A percentile compares a stretch with the other conserved stretches of the same genome.
Conservation (phyloP, 2,888 invertebrate genomes). For the Epistrophella euchroma region DNA sequence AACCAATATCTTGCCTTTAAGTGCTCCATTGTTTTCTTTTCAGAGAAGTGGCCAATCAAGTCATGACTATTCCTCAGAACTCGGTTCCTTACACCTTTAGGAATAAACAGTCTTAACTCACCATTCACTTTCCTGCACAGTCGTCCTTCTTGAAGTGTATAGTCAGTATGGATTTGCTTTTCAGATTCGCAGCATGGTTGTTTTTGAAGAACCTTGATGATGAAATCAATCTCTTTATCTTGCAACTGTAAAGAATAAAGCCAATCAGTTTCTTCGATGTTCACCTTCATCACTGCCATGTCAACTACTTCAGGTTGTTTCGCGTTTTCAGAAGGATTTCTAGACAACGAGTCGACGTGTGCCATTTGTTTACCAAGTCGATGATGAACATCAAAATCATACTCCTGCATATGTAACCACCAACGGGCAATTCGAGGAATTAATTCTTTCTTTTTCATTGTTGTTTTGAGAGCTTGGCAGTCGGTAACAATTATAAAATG, state of each 20-base stretch:
- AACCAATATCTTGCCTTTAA: neutral
- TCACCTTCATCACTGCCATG: too few relatives aligned
- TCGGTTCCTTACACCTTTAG: neutral
- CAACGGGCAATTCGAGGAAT: too few relatives aligned
- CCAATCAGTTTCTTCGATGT: neutral
- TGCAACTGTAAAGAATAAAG: slow-evolving; percentile 1
- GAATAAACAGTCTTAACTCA: neutral
- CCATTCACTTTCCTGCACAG: neutral
- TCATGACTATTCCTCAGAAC: neutral
- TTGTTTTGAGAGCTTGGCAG: slow-evolving; percentile 56
- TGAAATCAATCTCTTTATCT: slow-evolving; percentile 1
- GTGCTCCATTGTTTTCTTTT: neutral
- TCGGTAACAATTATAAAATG: slow-evolving; percentile 52
- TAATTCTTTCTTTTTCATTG: slow-evolving; percentile 56
- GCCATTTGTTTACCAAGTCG: neutral
- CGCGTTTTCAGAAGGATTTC: neutral
- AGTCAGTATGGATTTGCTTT: neutral
- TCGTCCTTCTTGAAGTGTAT: too few relatives aligned
- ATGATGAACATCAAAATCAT: neutral
- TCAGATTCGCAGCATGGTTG: neutral
- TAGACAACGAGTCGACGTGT: neutral
- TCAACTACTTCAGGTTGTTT: slow-evolving; percentile 1
- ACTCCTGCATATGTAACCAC: too few relatives aligned
- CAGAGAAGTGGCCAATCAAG: neutral
- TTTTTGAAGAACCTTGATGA: neutral